phyloP scores from a whole-genome alignment of 2,888 invertebrate species.

The Drosophila ezoana region DNA sequence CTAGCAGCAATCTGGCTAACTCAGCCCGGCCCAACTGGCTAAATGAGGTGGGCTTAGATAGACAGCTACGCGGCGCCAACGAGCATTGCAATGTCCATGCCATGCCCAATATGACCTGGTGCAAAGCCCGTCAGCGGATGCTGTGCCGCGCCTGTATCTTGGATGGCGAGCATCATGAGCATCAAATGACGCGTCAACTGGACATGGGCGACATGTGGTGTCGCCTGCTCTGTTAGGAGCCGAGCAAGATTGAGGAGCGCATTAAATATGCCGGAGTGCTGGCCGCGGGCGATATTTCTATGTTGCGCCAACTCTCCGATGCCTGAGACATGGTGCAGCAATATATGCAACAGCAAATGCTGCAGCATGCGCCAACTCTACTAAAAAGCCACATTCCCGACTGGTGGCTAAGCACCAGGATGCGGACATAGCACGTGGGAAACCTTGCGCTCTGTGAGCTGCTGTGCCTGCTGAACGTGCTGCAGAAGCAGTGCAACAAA shows the following conservation, averaged over 20 bases:
- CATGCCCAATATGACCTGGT: slow-evolving; percentile 90
- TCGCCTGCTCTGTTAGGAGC: not conserved
- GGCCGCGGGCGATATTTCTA: not conserved
- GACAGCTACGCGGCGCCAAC: slow-evolving; percentile 19
- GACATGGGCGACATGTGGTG: not conserved
- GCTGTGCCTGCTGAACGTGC: not conserved
- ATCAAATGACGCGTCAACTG: not conserved
- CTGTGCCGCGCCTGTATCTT: not conserved
- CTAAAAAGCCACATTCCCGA: not conserved
- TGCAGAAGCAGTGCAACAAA: not conserved
- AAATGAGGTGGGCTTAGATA: not conserved
- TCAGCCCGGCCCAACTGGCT: slow-evolving; percentile 14
- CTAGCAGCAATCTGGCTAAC: not conserved
- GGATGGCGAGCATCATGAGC: not conserved
- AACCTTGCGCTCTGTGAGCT: not conserved
- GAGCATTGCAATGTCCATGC: slow-evolving; percentile 88
- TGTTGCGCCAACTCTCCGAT: not conserved
- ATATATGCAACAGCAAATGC: not conserved
- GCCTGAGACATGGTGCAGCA: not conserved
- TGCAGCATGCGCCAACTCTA: not conserved
- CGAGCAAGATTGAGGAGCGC: not conserved
- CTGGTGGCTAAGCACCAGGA: not conserved
- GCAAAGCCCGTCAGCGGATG: slow-evolving; percentile 88
- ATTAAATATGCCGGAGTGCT: not conserved
- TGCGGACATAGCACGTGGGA: not conserved